These are phyloP conservation scores for Apantesis nais DNA, from an alignment of 2,888 invertebrate species.

Conservation along the genomic window DNA sequence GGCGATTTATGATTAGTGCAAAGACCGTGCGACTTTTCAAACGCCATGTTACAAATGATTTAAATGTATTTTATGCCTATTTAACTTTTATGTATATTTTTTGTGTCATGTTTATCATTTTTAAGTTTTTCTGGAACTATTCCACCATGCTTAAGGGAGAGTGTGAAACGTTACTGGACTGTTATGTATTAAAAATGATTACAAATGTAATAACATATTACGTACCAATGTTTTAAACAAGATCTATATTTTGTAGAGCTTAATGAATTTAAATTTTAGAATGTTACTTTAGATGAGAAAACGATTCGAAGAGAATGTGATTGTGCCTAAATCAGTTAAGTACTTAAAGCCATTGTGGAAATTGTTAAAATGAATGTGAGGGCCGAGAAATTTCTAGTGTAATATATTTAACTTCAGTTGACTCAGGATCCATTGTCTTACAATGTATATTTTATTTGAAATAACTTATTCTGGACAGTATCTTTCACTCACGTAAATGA, in stretches of 20 bases:
- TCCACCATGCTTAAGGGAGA: slow-evolving; percentile 44
- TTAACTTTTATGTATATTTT: slow-evolving; percentile 53
- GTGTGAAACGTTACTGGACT: slow-evolving; percentile 43
- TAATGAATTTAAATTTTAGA: slow-evolving; percentile 50
- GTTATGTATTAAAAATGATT: slow-evolving; percentile 38
- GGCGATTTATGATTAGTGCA: slow-evolving; percentile 50
- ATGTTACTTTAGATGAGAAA: slow-evolving; percentile 47
- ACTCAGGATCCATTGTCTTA: slow-evolving; percentile 20
- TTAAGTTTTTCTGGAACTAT: slow-evolving; percentile 42
- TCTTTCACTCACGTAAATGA: slow-evolving; percentile 10
- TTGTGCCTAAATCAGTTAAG: slow-evolving; percentile 56
- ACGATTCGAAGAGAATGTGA: slow-evolving; percentile 48
- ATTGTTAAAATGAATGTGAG: slow-evolving; percentile 30
- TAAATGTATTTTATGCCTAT: slow-evolving; percentile 59
- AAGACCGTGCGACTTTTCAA: slow-evolving; percentile 45
- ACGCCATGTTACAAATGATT: slow-evolving; percentile 52
- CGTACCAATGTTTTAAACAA: slow-evolving; percentile 36
- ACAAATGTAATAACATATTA: slow-evolving; percentile 35
- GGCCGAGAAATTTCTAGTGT: slow-evolving; percentile 29
- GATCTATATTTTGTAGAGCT: slow-evolving; percentile 49
- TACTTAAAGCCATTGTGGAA: slow-evolving; percentile 49
- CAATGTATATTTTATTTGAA: slow-evolving; percentile 26
- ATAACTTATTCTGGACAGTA: slow-evolving; percentile 22
- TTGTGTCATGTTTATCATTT: slow-evolving; percentile 49
- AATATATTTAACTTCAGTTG: slow-evolving; percentile 24